Evolutionary conservation across 2,888 invertebrate species (phyloP), one percentile per base, ranked within the genome.

Genomic region (Rotaria sp.): DNA sequence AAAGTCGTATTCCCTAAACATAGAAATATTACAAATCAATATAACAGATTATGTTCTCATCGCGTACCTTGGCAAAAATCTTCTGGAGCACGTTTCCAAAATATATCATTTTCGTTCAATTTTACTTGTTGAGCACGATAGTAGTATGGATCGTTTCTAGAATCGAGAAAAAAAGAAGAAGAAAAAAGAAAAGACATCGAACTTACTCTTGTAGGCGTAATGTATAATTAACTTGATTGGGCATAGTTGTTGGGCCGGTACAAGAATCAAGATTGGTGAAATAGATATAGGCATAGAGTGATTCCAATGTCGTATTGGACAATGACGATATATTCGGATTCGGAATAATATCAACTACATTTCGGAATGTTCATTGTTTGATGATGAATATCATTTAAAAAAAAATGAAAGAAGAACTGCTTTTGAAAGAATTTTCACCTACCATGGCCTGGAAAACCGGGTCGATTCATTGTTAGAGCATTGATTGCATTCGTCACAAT

Each of bases 81-180:
- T 55, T 86, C 85, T 18, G 86, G 86, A 75, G 86, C 35, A 38
- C 85, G 67, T 52, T 85, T 85, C n/a, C 74, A 86, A 21, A 86
- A 75, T n/a, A 59, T 75, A 18, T 85, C 75, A 35, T 38, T 45
- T 38, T 8, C 21, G 0, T 30, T 2, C 1, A 30, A 18, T 11
- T 8, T 41, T 4, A 24, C 41, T 1, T 8, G 21, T 24, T 75
- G 75, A 21, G 75, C 24, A 75, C 24, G 41, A 75, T 75, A 75
- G 21, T 24, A 38, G 1, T 8, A 4, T 10, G 11, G 8, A 41
- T 41, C 75, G 41, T 75, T 75, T 75, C 75, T 75, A 75, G 24
- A 41, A 75, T 48, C 48, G 38, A 2, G 41, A 75, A n/a, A 2
- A 5, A 74, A 13, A 59, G 10, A n/a, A 8, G 0, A 13, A n/a